These are phyloP conservation scores for Diplodus sargus DNA, from an alignment of 2,797 vertebrate genomes.

Conservation along the genomic window DNA sequence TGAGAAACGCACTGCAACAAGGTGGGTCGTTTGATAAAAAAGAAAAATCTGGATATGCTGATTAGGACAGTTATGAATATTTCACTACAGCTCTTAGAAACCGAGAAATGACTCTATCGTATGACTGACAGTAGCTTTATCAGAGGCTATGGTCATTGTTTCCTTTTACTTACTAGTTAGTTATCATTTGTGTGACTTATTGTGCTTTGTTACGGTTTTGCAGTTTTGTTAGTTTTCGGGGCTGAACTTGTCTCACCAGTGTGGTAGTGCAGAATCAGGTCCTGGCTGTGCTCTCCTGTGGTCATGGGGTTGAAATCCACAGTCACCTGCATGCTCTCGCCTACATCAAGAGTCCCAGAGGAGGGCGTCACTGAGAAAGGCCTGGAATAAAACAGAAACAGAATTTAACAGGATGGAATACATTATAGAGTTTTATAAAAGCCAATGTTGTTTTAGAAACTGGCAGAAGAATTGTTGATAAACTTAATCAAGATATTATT, in stretches of 20 bases:
- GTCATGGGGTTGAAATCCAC: constrained; percentile 87
- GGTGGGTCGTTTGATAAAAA: constrained; percentile 1
- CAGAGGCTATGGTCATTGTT: background rate
- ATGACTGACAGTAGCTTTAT: background rate
- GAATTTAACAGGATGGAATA: background rate
- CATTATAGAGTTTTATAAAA: background rate
- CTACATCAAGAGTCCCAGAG: constrained; percentile 82
- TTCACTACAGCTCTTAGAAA: constrained; percentile 11
- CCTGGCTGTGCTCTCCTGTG: constrained; percentile 78
- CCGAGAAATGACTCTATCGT: background rate
- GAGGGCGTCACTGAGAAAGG: constrained; percentile 88
- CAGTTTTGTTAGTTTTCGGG: background rate
- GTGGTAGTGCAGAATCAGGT: constrained; percentile 85
- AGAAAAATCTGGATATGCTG: constrained; percentile 2
- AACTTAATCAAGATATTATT: no score
- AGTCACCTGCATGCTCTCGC: constrained; percentile 86
- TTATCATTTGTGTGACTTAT: background rate
- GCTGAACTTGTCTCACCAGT: constrained; percentile 81
- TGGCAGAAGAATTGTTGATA: background rate
- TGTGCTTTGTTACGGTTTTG: background rate
- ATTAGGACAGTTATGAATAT: constrained; percentile 21
- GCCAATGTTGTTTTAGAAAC: constrained; percentile 13
- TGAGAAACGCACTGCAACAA: constrained; percentile 10
- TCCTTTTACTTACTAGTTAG: background rate
- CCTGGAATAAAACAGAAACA: constrained; percentile 71